A percentile compares a stretch with the other conserved stretches of the same genome.
These are phyloP conservation scores for Hippoglossus stenolepis DNA, from an alignment of 2,113 vertebrate species.

Conservation along the genomic window DNA sequence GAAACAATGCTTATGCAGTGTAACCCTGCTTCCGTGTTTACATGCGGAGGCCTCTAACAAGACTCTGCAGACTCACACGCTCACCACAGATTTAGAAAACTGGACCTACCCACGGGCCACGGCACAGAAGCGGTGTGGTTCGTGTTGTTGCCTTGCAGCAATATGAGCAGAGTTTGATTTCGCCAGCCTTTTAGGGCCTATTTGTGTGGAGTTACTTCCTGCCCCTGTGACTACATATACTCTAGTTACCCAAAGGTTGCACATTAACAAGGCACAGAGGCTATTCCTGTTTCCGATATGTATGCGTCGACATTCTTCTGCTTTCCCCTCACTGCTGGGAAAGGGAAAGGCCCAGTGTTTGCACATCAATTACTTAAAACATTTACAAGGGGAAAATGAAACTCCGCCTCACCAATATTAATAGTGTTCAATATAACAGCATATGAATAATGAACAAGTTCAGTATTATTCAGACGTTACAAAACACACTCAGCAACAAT, in stretches of 20 bases:
- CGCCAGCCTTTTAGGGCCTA: conserved; percentile 8
- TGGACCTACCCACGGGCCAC: conserved; percentile 20
- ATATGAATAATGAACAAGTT: conserved; percentile 13
- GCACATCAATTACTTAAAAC: conserved; percentile 5
- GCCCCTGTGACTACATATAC: not conserved
- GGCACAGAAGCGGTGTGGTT: conserved; percentile 27
- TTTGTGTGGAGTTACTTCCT: conserved; percentile 3
- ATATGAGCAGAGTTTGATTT: conserved; percentile 33
- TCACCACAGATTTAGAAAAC: conserved; percentile 21
- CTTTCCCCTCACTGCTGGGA: conserved; percentile 26
- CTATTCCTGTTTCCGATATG: conserved; percentile 12
- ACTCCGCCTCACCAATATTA: conserved; percentile 7
- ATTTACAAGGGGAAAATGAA: not conserved
- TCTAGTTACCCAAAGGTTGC: not conserved
- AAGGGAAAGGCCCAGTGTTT: conserved; percentile 13
- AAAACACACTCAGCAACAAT: not conserved
- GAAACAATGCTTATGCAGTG: conserved; percentile 23
- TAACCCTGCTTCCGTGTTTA: conserved; percentile 13
- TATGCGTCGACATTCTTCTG: conserved; percentile 18
- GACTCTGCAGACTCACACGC: conserved; percentile 26
- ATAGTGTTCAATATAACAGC: not conserved
- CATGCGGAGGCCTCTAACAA: conserved; percentile 33
- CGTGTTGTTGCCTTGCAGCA: conserved; percentile 37
- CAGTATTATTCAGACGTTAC: not conserved
- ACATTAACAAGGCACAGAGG: not conserved